A percentile compares a stretch with the other conserved stretches of the same genome.
phyloP scores from a whole-genome alignment of 2,113 vertebrate genomes.

The Miniopterus natalensis region DNA sequence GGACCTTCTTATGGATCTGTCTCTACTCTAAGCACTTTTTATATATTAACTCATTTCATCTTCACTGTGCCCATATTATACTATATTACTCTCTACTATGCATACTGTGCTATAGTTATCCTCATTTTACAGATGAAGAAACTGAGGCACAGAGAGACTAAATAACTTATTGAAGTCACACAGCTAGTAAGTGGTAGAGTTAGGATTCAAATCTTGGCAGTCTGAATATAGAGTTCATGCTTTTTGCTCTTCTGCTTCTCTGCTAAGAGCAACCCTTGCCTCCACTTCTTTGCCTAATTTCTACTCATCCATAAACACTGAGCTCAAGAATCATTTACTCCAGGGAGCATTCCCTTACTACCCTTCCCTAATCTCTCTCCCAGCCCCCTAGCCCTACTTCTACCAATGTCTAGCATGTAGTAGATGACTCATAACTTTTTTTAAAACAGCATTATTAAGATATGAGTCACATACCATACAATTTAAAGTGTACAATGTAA shows the following conservation, averaged over 20 bases:
- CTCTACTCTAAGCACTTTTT: neutral
- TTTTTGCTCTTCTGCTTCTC: constrained; percentile 5
- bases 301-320: neutral
- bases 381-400: neutral
- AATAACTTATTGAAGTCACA: neutral
- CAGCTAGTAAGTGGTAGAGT: neutral
- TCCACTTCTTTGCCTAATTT: constrained; percentile 15
- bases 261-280: neutral
- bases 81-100: neutral
- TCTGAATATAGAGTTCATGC: neutral
- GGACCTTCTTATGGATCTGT: neutral
- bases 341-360: neutral
- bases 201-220: neutral
- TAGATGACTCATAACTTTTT: neutral
- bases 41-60: constrained; percentile 29
- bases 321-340: neutral
- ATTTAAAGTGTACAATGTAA: neutral
- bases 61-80: neutral
- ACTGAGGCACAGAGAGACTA: constrained; percentile 6
- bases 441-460: neutral
- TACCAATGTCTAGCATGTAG: neutral
- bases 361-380: neutral
- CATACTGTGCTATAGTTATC: neutral
- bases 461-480: neutral
- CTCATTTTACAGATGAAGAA: neutral